These are phyloP conservation scores for Colistium nudipinnis DNA, from an alignment of 2,113 vertebrate genomes.

Conservation along the genomic window DNA sequence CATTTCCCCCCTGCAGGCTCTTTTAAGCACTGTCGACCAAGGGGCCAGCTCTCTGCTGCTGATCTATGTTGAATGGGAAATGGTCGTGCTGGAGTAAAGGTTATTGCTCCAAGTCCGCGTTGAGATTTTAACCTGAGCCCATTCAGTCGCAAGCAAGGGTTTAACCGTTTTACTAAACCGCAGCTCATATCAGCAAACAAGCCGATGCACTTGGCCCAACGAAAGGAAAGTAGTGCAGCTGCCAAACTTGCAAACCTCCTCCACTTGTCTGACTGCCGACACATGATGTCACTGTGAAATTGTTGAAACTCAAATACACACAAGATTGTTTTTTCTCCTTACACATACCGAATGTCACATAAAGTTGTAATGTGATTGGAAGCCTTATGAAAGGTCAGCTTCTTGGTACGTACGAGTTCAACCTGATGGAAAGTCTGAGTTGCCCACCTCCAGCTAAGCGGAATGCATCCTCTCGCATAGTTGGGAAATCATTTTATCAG, in stretches of 20 bases:
- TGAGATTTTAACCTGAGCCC: not conserved
- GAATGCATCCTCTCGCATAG: not conserved
- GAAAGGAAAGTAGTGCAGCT: constrained; percentile 6
- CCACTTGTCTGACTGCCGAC: not conserved
- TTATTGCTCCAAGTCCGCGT: not conserved
- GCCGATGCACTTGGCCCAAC: constrained; percentile 14
- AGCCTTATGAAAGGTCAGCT: constrained; percentile 29
- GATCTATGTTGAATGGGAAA: not conserved
- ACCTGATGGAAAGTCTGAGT: constrained; percentile 22
- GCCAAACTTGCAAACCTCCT: constrained; percentile 15
- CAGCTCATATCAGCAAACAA: constrained; percentile 26
- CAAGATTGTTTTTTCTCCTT: constrained; percentile 27
- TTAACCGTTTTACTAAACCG: not conserved
- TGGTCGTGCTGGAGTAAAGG: not conserved
- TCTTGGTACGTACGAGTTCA: constrained; percentile 10
- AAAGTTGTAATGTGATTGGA: constrained; percentile 21
- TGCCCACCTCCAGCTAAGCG: not conserved
- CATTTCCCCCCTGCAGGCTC: not conserved
- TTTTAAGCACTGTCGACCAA: not conserved
- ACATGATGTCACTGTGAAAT: constrained; percentile 22
- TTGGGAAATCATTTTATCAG: not conserved
- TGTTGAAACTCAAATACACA: constrained; percentile 28
- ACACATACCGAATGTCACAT: constrained; percentile 39
- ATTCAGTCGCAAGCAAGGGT: not conserved
- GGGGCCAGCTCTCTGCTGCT: not conserved